Evolutionary conservation across 1,140 invertebrate genomes (phyloP), one percentile per base, ranked within the genome.

Genomic region (Caenorhabditis briggsae): DNA sequence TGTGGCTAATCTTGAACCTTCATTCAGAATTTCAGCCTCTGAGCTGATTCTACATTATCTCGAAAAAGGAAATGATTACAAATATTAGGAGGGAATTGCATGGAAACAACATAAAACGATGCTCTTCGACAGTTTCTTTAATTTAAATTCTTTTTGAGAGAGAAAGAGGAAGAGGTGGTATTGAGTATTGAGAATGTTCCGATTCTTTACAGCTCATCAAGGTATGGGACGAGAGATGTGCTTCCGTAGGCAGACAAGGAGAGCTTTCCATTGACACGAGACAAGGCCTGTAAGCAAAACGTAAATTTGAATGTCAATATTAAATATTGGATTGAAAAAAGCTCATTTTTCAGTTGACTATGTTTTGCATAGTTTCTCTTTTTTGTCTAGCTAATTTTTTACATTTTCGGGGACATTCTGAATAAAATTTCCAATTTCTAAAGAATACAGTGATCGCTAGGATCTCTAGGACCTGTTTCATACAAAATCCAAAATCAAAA

Each of bases 241-340:
- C 70, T 78, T 78, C 70, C 70, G 53, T 78, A 78, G 16, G 70
- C 70, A 11, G 70, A 6, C 20, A 78, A 23, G 5, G 70, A 78
- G 23, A 78, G 70, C 11, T 78, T 78, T 78, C 70, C 70, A 23
- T 78, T 78, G 70, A 50, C 70, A 78, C 70, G 70, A 23, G 70
- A 78, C 46, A 78, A 23, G 1, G 70, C 70, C 70, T 78, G n/a
- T n/a, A n/a, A n/a, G n/a, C n/a, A n/a, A n/a, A n/a, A n/a, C n/a
- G n/a, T n/a, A n/a, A n/a, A n/a, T n/a, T n/a, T n/a, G n/a, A n/a
- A n/a, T n/a, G n/a, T n/a, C n/a, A n/a, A n/a, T n/a, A n/a, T n/a
- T n/a, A n/a, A n/a, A n/a, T n/a, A n/a, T n/a, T n/a, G n/a, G n/a
- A n/a, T n/a, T n/a, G n/a, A n/a, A n/a, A n/a, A n/a, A n/a, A n/a